phyloP scores from a whole-genome alignment of 2,888 invertebrate genomes.

The Xanthorhoe spadicearia region DNA sequence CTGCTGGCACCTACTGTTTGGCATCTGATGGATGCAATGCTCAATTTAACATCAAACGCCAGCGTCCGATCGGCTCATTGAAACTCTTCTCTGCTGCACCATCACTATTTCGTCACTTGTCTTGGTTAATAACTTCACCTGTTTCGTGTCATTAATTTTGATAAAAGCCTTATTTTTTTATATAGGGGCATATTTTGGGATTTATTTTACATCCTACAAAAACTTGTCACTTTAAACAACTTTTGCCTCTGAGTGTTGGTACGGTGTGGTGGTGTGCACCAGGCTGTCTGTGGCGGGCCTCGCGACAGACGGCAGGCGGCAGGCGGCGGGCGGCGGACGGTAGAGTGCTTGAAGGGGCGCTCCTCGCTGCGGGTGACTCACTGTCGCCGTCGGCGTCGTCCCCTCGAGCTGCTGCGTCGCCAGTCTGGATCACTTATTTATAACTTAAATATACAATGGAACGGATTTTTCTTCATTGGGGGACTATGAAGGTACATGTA shows the following conservation, averaged over 20 bases:
- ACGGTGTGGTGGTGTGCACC: too few relatives aligned
- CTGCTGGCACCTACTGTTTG: constrained; percentile 42
- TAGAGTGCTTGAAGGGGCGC: background rate
- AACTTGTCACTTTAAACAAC: too few relatives aligned
- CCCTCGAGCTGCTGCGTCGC: constrained; percentile 3
- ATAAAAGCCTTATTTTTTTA: too few relatives aligned
- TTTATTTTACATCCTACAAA: too few relatives aligned
- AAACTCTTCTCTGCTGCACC: constrained; percentile 12
- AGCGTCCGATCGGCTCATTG: constrained; percentile 11
- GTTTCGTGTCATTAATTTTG: too few relatives aligned
- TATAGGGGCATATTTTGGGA: too few relatives aligned
- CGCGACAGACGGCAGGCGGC: too few relatives aligned
- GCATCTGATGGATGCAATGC: constrained; percentile 50
- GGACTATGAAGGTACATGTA: background rate
- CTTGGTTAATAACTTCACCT: background rate
- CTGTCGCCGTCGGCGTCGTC: constrained; percentile 1
- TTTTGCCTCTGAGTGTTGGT: too few relatives aligned
- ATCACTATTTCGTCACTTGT: constrained; percentile 1
- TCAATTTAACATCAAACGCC: constrained; percentile 55
- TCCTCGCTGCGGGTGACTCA: background rate
- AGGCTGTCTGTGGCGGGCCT: background rate
- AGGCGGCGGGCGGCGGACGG: background rate
- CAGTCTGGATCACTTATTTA: constrained; percentile 22
- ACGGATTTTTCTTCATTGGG: constrained; percentile 9
- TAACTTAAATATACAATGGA: constrained; percentile 1